Base-by-base conservation (phyloP, 2,888 invertebrate genomes). In the Nineta flava region DNA sequence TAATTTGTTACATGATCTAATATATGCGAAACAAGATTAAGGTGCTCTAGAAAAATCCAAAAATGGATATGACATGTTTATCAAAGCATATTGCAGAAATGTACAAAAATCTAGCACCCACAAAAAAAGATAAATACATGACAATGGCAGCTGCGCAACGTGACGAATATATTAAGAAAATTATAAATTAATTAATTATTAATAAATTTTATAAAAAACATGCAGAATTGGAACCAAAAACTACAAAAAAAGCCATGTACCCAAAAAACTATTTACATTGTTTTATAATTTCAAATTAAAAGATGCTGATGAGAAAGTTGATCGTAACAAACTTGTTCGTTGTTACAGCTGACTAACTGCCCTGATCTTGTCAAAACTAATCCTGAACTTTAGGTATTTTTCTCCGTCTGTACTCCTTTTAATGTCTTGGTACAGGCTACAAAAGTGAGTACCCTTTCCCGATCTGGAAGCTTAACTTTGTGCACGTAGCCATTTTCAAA, bases 1-100 rank as follows among this genome's bases (percentile, higher is more conserved):
- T 71, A 19, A 65, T 71, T 1, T 66, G 71, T 0, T 75, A 69
- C 57, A 69, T 74, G 60, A 54, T 72, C 4, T 76, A 67, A 59
- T 74, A 71, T 56, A 57, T 69, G 52, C 68, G 70, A 50, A 68
- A 69, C 53, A 68, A 71, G 53, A 67, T 69, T 45, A 65, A 66
- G 54, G 65, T 70, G 47, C 62, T 66, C 17, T 61, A 62, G 52
- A 65, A 70, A 53, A 61, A 71, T 58, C 73, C 73, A 7, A 65
- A 67, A n/a, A 55, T 72, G 49, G 69, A 70, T 56, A 65, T 70
- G 62, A 68, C 69, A 64, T 54, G 12, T 53, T 57, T 74, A 17
- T 67, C 71, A 2, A 70, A 70, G 58, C 57, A 63, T 46, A 65
- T 73, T 43, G 67, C 68, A 3, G 64, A 67, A 54, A 64, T 69